Evolutionary conservation across 2,113 vertebrate genomes (phyloP).

Genomic region (Aegypius monachus): DNA sequence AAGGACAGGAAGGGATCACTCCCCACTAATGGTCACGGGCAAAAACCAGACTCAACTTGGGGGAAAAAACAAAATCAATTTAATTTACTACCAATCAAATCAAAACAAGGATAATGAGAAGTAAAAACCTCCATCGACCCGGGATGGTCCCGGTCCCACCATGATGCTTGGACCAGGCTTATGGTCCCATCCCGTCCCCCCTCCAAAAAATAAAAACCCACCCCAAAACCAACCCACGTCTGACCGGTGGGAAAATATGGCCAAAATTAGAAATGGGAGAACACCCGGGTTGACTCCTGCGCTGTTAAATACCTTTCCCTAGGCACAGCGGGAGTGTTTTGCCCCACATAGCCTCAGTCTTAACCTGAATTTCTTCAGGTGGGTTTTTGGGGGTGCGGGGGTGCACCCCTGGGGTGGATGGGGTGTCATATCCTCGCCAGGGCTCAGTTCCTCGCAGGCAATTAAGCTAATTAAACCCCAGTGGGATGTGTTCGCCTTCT

Average conservation of each 20-base stretch:
- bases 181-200: neutral
- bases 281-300: neutral
- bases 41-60: too few species aligned
- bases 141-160: neutral
- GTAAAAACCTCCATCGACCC: too few species aligned
- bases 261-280: neutral
- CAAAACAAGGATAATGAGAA: too few species aligned
- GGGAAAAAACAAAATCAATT: too few species aligned
- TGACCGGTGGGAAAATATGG: neutral
- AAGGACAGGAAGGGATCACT: too few species aligned
- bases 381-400: neutral
- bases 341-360: neutral
- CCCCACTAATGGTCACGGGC: too few species aligned
- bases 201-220: neutral
- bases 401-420: fast-evolving
- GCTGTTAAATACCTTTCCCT: neutral
- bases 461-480: neutral
- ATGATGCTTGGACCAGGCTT: neutral
- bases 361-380: too few species aligned
- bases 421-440: neutral
- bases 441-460: neutral
- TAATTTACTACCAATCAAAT: too few species aligned
- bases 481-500: neutral
- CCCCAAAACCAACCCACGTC: neutral
- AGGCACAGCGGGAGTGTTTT: neutral